These are phyloP conservation scores for Heteromormyrus szaboi DNA, from an alignment of 2,797 vertebrate species.

Conservation along the genomic window DNA sequence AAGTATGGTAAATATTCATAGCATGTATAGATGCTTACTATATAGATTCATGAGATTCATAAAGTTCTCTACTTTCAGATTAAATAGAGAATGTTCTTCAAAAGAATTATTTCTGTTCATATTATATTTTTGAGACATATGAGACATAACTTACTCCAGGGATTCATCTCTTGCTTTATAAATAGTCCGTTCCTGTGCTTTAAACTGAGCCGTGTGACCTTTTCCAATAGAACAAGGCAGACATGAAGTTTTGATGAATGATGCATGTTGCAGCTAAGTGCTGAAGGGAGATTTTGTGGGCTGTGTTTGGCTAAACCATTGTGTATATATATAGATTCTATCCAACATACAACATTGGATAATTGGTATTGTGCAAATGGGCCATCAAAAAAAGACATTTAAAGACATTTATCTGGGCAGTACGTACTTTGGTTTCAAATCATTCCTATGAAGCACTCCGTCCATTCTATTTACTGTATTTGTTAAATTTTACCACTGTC, in stretches of 20 bases:
- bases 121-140: neutral
- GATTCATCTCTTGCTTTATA: neutral
- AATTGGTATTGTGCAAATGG: neutral
- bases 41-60: neutral
- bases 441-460: neutral
- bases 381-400: neutral
- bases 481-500: neutral
- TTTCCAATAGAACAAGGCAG: conserved; percentile 9
- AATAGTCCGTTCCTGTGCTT: neutral
- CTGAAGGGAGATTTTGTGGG: neutral
- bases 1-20: neutral
- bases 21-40: neutral
- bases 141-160: neutral
- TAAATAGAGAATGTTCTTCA: neutral
- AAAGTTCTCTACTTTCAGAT: neutral
- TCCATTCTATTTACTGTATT: neutral
- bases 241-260: conserved; percentile 3
- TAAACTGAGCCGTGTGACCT: conserved; percentile 6
- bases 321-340: neutral
- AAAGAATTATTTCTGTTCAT: conserved; percentile 8
- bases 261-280: conserved; percentile 2
- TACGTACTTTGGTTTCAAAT: neutral
- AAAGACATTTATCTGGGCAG: neutral
- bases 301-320: neutral
- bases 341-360: neutral